Evolutionary conservation across 2,113 vertebrate species (phyloP), one percentile per base, ranked within the genome.

Genomic region (Mobula birostris): DNA sequence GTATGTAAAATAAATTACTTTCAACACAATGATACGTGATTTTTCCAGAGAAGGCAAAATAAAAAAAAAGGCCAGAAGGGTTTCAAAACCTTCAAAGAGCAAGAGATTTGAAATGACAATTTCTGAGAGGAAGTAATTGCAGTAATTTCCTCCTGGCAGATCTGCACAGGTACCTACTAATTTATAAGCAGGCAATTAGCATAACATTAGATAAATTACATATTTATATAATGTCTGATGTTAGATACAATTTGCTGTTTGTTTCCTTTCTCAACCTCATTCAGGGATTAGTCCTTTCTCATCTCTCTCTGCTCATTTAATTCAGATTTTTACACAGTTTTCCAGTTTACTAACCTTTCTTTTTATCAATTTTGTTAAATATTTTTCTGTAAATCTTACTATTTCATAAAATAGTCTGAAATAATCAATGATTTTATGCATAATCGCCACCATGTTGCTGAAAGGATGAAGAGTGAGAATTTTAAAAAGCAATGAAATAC

Each of bases 111-210:
- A 90, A 90, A 27, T 66, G 29, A 90, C 61, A 90, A 63, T 66
- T 90, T 68, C 85, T 32, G 29, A 90, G n/a, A 66, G 6, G 29
- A 90, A 32, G 14, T 63, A 90, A 66, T 15, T 17, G n/a, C 61
- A 68, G 85, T 90, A 66, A 90, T 68, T 90, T 90, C 63, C 61
- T 90, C 85, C 40, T 90, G 85, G 15, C 82, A 66, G 83, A 17
- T 32, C 85, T 90, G 29, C 40, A 63, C 85, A 32, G 61, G 61
- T 90, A 90, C 7, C 29, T 32, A 90, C 17, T 74, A 58, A 27
- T 66, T 61, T 85, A 61, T 29, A 85, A 27, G 48, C 56, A 85
- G 48, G 27, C 27, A 68, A 88, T 63, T 15, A 68, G n/a, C 61
- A 32, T 61, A 19, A 66, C 15, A 66, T 68, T 19, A 90, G 15